phyloP scores from a whole-genome alignment of 2,797 vertebrate genomes.

The Esox lucius region DNA sequence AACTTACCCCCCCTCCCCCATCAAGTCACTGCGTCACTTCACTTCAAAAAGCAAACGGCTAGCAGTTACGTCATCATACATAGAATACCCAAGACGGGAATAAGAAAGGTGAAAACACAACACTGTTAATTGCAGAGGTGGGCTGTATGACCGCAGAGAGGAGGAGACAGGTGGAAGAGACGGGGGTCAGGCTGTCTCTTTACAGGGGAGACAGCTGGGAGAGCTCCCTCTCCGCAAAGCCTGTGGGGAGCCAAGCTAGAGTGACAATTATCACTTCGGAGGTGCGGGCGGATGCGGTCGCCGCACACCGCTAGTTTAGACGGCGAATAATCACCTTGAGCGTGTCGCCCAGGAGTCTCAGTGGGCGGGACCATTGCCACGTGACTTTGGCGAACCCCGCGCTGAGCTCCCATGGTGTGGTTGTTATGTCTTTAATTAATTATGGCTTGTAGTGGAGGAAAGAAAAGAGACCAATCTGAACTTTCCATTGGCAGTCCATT shows the following conservation, averaged over 20 bases:
- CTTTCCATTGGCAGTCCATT: slow-evolving; percentile 36
- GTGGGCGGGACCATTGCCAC: background rate
- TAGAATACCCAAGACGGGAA: background rate
- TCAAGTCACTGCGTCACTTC: background rate
- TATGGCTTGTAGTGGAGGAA: slow-evolving; percentile 11
- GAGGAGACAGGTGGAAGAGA: background rate
- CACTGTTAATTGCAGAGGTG: slow-evolving; percentile 1
- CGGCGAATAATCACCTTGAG: slow-evolving; percentile 42
- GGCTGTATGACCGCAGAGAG: background rate
- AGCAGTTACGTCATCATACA: background rate
- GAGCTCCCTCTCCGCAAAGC: slow-evolving; percentile 27
- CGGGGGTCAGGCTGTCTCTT: background rate
- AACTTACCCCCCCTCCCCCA: too few species aligned
- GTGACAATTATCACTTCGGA: slow-evolving; percentile 45
- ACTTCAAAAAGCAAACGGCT: background rate
- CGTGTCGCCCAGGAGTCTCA: background rate
- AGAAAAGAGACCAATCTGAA: slow-evolving; percentile 21
- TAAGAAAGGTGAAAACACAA: background rate
- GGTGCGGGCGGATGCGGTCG: slow-evolving; percentile 3
- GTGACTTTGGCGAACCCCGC: background rate
- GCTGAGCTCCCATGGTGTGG: slow-evolving; percentile 9
- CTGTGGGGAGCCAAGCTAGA: slow-evolving; percentile 41
- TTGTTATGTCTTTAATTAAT: slow-evolving; percentile 39
- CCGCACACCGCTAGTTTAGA: slow-evolving; percentile 27
- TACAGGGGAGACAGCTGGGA: slow-evolving; percentile 7